Percentiles rank a stretch among this genome's conserved stretches.
These are phyloP conservation scores for Papilio elwesi DNA, from an alignment of 2,888 invertebrate species.

Conservation along the genomic window DNA sequence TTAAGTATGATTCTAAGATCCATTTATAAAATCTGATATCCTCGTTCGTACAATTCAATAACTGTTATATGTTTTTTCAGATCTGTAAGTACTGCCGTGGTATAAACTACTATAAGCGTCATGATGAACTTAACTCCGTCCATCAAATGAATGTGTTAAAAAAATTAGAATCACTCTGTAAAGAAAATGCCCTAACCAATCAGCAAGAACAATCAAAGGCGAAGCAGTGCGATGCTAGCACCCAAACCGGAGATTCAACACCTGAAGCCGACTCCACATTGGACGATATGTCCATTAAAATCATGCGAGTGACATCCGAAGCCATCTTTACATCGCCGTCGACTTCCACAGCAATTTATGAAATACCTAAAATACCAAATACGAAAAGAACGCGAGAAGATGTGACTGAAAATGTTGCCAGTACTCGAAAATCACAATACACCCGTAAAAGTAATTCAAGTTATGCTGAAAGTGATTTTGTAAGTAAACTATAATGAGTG, in stretches of 20 bases:
- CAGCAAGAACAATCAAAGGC: slow-evolving; percentile 1
- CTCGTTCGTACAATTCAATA: not conserved
- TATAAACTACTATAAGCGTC: slow-evolving; percentile 13
- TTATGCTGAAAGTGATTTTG: slow-evolving; percentile 8
- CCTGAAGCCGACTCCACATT: slow-evolving; percentile 23
- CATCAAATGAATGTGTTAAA: slow-evolving; percentile 1
- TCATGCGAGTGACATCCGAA: slow-evolving; percentile 1
- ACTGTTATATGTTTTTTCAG: not conserved
- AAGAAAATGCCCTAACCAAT: not conserved
- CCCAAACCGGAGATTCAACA: slow-evolving; percentile 5
- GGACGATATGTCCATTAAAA: slow-evolving; percentile 1
- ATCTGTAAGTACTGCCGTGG: slow-evolving; percentile 16
- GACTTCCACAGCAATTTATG: slow-evolving; percentile 1
- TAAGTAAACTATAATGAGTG: slow-evolving; percentile 6
- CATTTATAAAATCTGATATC: not conserved
- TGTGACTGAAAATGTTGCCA: not conserved
- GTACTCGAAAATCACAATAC: not conserved
- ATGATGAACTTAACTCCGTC: not conserved
- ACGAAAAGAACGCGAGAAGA: not conserved
- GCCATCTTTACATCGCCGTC: not conserved
- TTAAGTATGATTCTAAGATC: not conserved
- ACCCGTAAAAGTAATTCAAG: slow-evolving; percentile 11
- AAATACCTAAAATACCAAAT: not conserved
- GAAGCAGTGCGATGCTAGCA: slow-evolving; percentile 8
- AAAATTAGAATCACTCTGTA: slow-evolving; percentile 9